Evolutionary conservation across 2,113 vertebrate species (phyloP).

Genomic region (Paralichthys olivaceus): DNA sequence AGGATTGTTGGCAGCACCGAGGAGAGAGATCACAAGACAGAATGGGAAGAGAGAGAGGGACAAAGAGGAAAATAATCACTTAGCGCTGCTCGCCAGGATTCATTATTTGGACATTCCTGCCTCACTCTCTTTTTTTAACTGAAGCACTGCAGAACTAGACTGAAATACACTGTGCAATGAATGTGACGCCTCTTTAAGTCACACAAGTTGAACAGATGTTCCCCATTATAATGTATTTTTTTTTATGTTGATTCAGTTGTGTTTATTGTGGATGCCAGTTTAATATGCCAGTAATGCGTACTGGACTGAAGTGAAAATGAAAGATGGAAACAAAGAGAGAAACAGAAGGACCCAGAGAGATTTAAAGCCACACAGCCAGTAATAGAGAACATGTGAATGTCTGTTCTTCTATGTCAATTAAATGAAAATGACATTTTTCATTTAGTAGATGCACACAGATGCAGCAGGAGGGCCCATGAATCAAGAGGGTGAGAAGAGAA

Average conservation of each 20-base stretch:
- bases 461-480: not conserved
- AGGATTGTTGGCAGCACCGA: slow-evolving; percentile 58
- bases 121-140: not conserved
- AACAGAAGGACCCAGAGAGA: not conserved
- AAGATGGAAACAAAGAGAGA: slow-evolving; percentile 12
- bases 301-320: not conserved
- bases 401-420: slow-evolving; percentile 7
- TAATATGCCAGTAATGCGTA: not conserved
- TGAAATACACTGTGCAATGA: not conserved
- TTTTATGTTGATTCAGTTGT: not conserved
- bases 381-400: slow-evolving; percentile 22
- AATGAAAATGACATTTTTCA: slow-evolving; percentile 22
- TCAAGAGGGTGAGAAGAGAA: not conserved
- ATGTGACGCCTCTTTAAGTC: not conserved
- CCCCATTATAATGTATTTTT: not conserved
- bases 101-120: slow-evolving; percentile 32
- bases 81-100: slow-evolving; percentile 29
- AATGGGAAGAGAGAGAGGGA: slow-evolving; percentile 26
- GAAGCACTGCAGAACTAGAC: slow-evolving; percentile 7
- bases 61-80: slow-evolving; percentile 50
- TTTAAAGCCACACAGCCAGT: slow-evolving; percentile 45
- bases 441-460: not conserved
- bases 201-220: slow-evolving; percentile 28
- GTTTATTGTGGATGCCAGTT: not conserved
- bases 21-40: slow-evolving; percentile 23